phyloP scores from a whole-genome alignment of 2,113 vertebrate genomes.

The Diphyllodes magnificus region DNA sequence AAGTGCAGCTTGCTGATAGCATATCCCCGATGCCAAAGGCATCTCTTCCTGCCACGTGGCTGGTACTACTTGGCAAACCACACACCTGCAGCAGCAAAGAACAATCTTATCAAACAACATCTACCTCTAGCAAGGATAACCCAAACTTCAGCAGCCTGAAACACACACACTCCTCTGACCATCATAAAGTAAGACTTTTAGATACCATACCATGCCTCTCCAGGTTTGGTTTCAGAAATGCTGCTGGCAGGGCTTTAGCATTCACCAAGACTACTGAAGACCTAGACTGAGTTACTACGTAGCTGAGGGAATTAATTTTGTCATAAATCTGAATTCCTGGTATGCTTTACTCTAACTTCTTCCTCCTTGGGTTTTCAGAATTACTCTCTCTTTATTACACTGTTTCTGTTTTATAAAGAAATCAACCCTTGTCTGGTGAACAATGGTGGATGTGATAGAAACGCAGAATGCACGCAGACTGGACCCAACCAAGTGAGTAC shows the following conservation, averaged over 20 bases:
- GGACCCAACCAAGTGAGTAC: conserved; percentile 88
- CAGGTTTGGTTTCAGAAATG: not conserved
- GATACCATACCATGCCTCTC: not conserved
- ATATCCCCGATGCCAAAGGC: not conserved
- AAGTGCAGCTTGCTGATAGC: not conserved
- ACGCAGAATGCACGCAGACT: conserved; percentile 85
- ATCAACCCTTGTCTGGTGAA: conserved; percentile 87
- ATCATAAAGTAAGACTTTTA: not conserved
- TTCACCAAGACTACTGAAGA: not conserved
- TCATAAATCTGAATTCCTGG: not conserved
- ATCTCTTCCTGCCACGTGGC: accelerated
- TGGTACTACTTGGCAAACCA: not conserved
- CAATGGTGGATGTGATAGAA: conserved; percentile 78
- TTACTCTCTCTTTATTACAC: not conserved
- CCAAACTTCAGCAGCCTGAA: not conserved
- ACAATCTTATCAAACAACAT: not conserved
- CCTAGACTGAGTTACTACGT: not conserved
- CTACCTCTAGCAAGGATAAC: not conserved
- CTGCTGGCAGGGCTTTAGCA: not conserved
- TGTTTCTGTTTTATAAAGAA: conserved; percentile 71
- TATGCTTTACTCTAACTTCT: not conserved
- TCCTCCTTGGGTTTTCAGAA: not conserved
- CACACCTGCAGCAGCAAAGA: not conserved
- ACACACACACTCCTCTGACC: not conserved
- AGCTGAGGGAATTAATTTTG: not conserved